Evolutionary conservation across 2,888 invertebrate genomes (phyloP).

Genomic region (Pardosa pseudoannulata): DNA sequence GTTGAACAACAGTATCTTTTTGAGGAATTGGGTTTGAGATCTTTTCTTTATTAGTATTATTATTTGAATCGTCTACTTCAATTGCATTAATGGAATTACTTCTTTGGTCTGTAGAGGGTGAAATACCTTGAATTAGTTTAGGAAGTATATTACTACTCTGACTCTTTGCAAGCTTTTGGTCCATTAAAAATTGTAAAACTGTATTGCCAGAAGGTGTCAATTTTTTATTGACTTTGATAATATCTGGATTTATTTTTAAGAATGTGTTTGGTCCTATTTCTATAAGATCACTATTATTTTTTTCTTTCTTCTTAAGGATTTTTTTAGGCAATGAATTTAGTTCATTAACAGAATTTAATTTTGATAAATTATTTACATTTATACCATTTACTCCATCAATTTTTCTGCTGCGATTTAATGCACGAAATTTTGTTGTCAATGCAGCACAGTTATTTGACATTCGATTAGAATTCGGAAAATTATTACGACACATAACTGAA

Average conservation of each 20-base stretch:
- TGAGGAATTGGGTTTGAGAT: background rate
- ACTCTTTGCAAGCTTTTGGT: slow-evolving; percentile 43
- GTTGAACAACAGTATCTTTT: slow-evolving; percentile 34
- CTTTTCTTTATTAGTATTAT: background rate
- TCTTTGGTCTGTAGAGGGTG: background rate
- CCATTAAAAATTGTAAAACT: slow-evolving; percentile 63
- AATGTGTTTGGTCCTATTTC: slow-evolving; percentile 69
- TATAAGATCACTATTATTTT: slow-evolving; percentile 41
- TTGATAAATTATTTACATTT: background rate
- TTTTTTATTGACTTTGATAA: slow-evolving; percentile 67
- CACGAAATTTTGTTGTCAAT: background rate
- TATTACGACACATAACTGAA: too few relatives aligned
- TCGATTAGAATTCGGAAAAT: too few relatives aligned
- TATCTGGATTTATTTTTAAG: slow-evolving; percentile 66
- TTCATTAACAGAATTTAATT: background rate
- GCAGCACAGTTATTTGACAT: too few relatives aligned
- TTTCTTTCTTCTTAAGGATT: background rate
- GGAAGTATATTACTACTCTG: background rate
- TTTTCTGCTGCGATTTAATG: too few relatives aligned
- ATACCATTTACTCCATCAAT: too few relatives aligned
- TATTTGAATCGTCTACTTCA: background rate
- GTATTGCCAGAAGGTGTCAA: slow-evolving; percentile 59
- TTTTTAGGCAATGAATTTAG: background rate
- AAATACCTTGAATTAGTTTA: slow-evolving; percentile 22
- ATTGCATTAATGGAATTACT: background rate